A percentile compares a stretch with the other conserved stretches of the same genome.
phyloP scores from a whole-genome alignment of 2,797 vertebrate species.

The Acrossocheilus wenchowensis region DNA sequence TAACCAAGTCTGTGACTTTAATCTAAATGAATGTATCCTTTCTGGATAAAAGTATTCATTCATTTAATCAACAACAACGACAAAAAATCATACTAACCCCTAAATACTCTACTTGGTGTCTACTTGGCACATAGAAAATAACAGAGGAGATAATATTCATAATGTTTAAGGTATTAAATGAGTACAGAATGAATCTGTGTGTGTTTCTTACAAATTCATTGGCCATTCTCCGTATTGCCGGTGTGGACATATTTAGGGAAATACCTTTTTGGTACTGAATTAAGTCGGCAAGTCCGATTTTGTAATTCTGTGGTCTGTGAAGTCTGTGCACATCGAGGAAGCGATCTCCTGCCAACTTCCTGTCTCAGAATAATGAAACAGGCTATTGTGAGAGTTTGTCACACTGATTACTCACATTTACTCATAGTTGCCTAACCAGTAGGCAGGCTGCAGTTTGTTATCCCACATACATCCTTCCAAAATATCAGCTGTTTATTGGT shows the following conservation, averaged over 20 bases:
- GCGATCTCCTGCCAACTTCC: conserved; percentile 56
- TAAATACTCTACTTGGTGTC: too few species aligned
- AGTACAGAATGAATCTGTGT: conserved; percentile 73
- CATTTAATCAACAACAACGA: neutral
- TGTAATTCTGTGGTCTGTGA: conserved; percentile 53
- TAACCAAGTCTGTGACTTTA: too few species aligned
- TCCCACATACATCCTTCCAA: neutral
- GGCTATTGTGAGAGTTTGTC: conserved; percentile 59
- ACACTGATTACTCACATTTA: conserved; percentile 58
- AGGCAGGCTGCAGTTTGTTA: conserved; percentile 13
- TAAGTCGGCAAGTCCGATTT: conserved; percentile 60
- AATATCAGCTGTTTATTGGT: conserved; percentile 22
- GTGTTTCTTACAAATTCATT: conserved; percentile 53
- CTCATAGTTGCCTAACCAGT: conserved; percentile 28
- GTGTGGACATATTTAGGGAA: conserved; percentile 63
- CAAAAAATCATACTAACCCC: neutral
- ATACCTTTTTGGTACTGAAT: conserved; percentile 63
- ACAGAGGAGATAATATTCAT: conserved; percentile 50
- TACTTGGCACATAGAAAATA: neutral
- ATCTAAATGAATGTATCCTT: neutral
- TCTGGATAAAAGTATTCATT: neutral
- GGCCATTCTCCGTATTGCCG: conserved; percentile 55
- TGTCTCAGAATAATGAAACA: conserved; percentile 62
- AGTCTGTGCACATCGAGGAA: conserved; percentile 60
- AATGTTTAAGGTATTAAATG: conserved; percentile 38